phyloP scores from a whole-genome alignment of 2,113 vertebrate species.

The Malurus alboscapulatus region DNA sequence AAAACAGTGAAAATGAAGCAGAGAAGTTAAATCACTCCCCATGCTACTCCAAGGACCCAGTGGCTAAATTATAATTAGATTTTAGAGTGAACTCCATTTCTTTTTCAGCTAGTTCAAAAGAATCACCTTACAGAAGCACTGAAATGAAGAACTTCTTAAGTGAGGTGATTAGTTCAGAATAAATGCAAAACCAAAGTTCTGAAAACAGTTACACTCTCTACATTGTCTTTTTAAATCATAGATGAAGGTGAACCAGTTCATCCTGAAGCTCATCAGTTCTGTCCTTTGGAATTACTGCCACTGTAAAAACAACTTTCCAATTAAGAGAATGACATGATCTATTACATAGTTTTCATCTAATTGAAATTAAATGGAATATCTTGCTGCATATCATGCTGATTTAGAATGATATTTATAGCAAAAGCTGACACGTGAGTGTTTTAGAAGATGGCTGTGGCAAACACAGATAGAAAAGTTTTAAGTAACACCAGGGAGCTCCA shows the following conservation, averaged over 20 bases:
- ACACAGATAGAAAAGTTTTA: not conserved
- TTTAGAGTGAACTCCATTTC: not conserved
- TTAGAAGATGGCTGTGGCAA: not conserved
- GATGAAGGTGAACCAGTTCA: constrained; percentile 16
- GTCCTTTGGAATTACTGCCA: constrained; percentile 5
- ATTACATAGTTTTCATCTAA: constrained; percentile 42
- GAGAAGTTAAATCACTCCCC: not conserved
- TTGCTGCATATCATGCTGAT: constrained; percentile 10
- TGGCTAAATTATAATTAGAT: not conserved
- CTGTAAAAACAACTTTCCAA: constrained; percentile 16
- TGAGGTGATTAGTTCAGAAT: not conserved
- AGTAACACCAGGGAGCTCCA: not conserved
- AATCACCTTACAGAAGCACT: not conserved
- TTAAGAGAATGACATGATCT: constrained; percentile 46
- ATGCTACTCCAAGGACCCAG: not conserved
- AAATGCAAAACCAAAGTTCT: not conserved
- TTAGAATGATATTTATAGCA: constrained; percentile 37
- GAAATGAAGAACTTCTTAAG: not conserved
- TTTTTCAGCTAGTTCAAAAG: not conserved
- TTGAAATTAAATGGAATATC: constrained; percentile 31
- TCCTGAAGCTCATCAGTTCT: not conserved
- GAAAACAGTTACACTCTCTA: not conserved
- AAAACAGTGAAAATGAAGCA: not conserved
- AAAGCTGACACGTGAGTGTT: not conserved
- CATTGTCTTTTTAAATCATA: constrained; percentile 17